Evolutionary conservation across 2,113 vertebrate genomes (phyloP), one percentile per base, ranked within the genome.

Genomic region (Naja naja): DNA sequence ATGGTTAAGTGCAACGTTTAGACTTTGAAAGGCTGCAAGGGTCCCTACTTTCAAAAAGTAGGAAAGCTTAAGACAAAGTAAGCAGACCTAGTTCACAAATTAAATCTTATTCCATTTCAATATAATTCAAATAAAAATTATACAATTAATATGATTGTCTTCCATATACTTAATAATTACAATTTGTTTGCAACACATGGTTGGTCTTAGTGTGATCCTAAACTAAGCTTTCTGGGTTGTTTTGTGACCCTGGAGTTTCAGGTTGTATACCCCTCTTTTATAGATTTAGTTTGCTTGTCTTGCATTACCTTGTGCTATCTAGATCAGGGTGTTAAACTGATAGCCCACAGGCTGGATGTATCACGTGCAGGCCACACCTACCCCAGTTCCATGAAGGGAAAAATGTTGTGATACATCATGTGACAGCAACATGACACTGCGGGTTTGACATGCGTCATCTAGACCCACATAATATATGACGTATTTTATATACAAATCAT

Each of bases 401-500:
- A 52, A 52, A 52, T 8, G 9, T 7, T 49, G 47, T 9, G 47
- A 49, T 49, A 49, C 47, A 49, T 49, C 47, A 49, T 8, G 8
- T 49, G 47, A 49, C 47, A 49, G 47, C 47, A 49, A 49, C 47
- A 49, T 52, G 49, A 12, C 2, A 52, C 49, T 12, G 11, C 49
- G 2, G 11, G 49, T 52, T 12, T 52, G 49, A 52, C 49, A 52
- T 12, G 10, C 49, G 11, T 52, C 10, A 8, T 89, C 96, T 93
- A 93, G 91, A 23, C 10, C 18, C 23, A 85, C 22, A 94, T 93
- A 94, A 94, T 45, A 95, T 94, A 95, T 93, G 22, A 88, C 94
- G 55, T 90, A 95, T 95, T 96, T 93, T 88, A 91, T 88, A 56
- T 94, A 91, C 30, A 69, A 45, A 60, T 8, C 91, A 93, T 54